Evolutionary conservation across 2,113 vertebrate species (phyloP).

Genomic region (Raphicerus campestris): DNA sequence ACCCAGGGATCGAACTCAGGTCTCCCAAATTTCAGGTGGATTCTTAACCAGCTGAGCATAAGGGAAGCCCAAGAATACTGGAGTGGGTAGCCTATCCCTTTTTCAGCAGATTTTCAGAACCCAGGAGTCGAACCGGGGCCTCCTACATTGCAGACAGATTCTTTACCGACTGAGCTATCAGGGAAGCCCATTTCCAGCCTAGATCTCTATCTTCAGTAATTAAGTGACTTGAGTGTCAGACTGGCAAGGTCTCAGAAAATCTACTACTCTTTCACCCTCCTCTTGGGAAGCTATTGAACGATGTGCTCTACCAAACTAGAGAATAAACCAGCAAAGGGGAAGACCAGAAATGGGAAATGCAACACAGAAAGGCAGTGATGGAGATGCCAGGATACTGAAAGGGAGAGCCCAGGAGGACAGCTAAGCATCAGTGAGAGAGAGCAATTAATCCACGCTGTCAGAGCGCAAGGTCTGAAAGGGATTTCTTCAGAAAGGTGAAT

Average conservation of each 20-base stretch:
- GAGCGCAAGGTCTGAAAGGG: background rate
- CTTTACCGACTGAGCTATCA: background rate
- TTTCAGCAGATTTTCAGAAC: background rate
- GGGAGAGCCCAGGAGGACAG: background rate
- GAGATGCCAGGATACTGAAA: background rate
- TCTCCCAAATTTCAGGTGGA: background rate
- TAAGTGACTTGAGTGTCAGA: background rate
- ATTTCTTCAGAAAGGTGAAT: background rate
- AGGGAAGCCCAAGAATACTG: background rate
- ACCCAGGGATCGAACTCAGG: background rate
- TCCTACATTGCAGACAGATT: background rate
- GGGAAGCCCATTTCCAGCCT: background rate
- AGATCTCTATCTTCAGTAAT: background rate
- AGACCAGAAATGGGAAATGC: background rate
- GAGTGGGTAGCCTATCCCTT: background rate
- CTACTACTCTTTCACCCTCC: background rate
- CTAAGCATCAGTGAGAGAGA: background rate
- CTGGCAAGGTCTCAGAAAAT: background rate
- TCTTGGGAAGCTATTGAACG: background rate
- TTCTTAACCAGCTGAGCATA: background rate
- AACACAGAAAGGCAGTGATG: background rate
- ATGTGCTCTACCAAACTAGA: background rate
- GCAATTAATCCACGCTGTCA: background rate
- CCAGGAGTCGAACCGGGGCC: accelerated
- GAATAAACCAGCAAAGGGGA: background rate